Evolutionary conservation across 2,888 invertebrate genomes (phyloP), one percentile per base, ranked within the genome.

Genomic region (Microdon myrmicae): DNA sequence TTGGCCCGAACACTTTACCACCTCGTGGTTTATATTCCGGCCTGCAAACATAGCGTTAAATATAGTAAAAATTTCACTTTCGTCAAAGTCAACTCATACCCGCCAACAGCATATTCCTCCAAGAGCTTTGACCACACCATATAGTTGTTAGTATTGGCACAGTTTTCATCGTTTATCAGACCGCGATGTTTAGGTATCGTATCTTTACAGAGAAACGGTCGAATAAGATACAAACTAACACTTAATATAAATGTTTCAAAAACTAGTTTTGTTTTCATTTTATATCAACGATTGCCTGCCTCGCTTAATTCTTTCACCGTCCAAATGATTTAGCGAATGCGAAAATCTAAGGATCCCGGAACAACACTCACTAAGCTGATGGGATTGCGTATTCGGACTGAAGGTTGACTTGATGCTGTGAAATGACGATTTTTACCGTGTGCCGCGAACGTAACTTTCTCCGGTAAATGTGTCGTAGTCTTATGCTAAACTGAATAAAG

Each of bases 71-170:
- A 16, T 64, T 64, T 64, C 64, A 58, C 64, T 64, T 64, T 64
- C 45, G 13, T 29, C n/a, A 20, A 35, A 26, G 7, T 48, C 23
- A 44, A n/a, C 35, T 23, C 76, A 9, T 81, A 77, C 56, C 82
- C 78, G n/a, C n/a, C n/a, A 25, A 82, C 75, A 3, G 85, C 84
- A 84, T 87, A 88, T 70, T 87, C 85, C 78, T 86, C 86, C 32
- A 88, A 79, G 71, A 85, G 77, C 12, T 82, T 80, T 67, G 85
- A 82, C 87, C 87, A 88, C 35, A 85, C 82, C 51, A 75, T 39
- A 28, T 58, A 28, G 14, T 55, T 32, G 10, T 35, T 44, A 28
- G 38, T 10, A 22, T 44, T 28, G 19, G 41, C 51, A 25, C 58
- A 58, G 12, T 6, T 25, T n/a, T 35, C 22, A 12, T 13, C 38